Base-by-base conservation (phyloP, 2,797 vertebrate genomes). In the Sus cebifrons region DNA sequence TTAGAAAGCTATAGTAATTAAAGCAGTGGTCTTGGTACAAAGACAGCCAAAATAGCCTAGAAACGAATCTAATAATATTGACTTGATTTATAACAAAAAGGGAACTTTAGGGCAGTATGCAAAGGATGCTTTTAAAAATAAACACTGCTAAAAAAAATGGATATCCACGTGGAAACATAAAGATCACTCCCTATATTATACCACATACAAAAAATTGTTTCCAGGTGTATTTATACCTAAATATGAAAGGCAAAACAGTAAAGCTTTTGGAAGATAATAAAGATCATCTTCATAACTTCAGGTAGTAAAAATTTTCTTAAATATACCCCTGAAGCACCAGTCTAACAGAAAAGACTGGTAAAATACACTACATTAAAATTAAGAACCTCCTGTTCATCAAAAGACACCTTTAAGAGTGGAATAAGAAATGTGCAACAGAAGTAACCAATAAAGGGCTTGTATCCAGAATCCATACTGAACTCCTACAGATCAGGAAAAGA, bases 221-320 rank as follows among this genome's bases (percentile, higher is more conserved):
- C 36, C 29, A 93, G 68, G 56, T 64, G 23, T 67, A 77, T 54
- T 77, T n/a, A 54, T 17, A 54, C 27, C 29, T 77, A 77, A 77
- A 54, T 77, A 17, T 44, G 36, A 93, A 95, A 93, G 87, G 77
- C 29, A 93, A 89, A 93, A 70, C 29, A 88, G 90, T 71, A 62
- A 92, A 89, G 58, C 7, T 86, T 92, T 94, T 65, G 86, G n/a
- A 94, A 49, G 25, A 84, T 70, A 90, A 56, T 58, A 86, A 75
- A 74, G 14, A 81, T 44, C 70, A 83, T 86, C 12, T 95, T 82
- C 23, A 92, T 70, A 94, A 78, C 27, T 36, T 64, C 27, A 94
- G 14, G 83, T 92, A 93, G 54, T 32, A 32, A 77, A 86, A 88
- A 78, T n/a, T 8, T 70, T 75, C 29, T 95, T 88, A 94, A 93